Evolutionary conservation across 2,888 invertebrate species (phyloP).

Genomic region (Megastigmus dorsalis): DNA sequence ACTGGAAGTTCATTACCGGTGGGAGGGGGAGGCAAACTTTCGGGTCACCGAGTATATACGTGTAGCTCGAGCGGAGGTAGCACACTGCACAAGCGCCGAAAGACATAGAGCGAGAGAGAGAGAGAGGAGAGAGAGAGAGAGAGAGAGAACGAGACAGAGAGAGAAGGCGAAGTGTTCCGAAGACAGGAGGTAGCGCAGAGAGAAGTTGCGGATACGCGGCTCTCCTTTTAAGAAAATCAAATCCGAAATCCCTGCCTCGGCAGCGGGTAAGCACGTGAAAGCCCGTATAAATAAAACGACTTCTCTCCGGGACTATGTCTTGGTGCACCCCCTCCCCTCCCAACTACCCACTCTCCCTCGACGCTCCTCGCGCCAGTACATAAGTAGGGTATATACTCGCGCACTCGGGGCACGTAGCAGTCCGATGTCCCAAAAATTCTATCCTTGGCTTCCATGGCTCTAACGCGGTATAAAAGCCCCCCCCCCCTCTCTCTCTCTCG

Average conservation of each 20-base stretch:
- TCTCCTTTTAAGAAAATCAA: constrained; percentile 64
- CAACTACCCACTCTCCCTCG: background rate
- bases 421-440: constrained; percentile 61
- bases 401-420: constrained; percentile 56
- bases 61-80: no score
- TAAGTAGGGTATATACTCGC: constrained; percentile 51
- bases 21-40: constrained; percentile 40
- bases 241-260: constrained; percentile 58
- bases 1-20: constrained; percentile 53
- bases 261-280: constrained; percentile 56
- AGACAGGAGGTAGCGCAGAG: background rate
- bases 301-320: constrained; percentile 33
- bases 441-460: constrained; percentile 57
- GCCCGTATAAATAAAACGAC: constrained; percentile 58
- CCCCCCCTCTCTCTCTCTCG: background rate
- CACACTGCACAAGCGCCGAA: no score
- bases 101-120: background rate
- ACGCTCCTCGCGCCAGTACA: constrained; percentile 21
- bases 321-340: background rate
- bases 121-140: background rate
- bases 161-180: constrained; percentile 34
- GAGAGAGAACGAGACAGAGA: background rate
- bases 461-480: constrained; percentile 51
- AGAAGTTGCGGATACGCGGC: constrained; percentile 52
- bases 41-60: constrained; percentile 33